These are phyloP conservation scores for Apostichopus californicus DNA, from an alignment of 35 echinoderm and acorn worm genomes.

Conservation along the genomic window DNA sequence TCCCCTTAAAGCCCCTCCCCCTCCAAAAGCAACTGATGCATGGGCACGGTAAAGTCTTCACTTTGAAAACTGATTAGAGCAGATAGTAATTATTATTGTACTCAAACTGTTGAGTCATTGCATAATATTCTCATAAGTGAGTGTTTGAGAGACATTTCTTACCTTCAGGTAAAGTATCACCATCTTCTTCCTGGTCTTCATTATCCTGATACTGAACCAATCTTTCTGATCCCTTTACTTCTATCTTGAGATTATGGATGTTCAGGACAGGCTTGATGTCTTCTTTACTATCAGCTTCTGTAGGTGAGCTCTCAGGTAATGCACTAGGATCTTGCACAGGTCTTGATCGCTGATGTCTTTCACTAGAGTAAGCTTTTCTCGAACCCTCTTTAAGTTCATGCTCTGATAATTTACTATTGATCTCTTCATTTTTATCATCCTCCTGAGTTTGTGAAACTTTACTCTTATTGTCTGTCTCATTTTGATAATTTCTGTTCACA, in stretches of 20 bases:
- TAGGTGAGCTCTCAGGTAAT: neutral
- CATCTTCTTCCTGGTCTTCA: neutral
- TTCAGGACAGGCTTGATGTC: neutral
- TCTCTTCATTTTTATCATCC: constrained; percentile 8
- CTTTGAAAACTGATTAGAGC: no score
- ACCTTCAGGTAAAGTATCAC: neutral
- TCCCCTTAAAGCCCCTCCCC: no score
- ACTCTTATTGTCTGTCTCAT: neutral
- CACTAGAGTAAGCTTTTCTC: constrained; percentile 44
- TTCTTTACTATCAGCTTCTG: neutral
- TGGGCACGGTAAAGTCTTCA: no score
- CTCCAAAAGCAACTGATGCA: no score
- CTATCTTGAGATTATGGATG: constrained; percentile 17
- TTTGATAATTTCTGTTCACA: constrained; percentile 5
- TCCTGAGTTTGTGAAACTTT: neutral
- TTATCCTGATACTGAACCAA: constrained; percentile 4
- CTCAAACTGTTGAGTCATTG: no score
- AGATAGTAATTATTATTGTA: no score
- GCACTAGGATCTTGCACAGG: neutral
- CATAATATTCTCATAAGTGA: no score
- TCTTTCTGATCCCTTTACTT: constrained; percentile 33
- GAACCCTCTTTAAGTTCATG: neutral
- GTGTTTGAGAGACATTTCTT: neutral
- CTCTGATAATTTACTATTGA: neutral
- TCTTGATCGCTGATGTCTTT: constrained; percentile 41